Percentiles rank a stretch among this genome's conserved stretches.
Evolutionary conservation across 1,140 invertebrate species (phyloP).

Genomic region (Zaprionus nigranus): DNA sequence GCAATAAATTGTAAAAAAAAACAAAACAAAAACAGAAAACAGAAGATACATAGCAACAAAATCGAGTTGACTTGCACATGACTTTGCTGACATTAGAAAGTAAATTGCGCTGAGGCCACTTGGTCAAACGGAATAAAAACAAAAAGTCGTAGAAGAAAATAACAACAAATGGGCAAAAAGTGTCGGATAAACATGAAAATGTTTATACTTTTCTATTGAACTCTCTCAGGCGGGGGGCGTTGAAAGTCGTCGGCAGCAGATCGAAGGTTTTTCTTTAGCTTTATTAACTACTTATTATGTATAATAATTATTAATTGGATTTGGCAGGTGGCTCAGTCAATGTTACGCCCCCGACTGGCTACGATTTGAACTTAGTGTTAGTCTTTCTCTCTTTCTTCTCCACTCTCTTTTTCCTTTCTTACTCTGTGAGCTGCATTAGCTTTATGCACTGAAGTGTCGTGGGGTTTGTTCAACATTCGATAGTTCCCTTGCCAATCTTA

Average conservation of each 20-base stretch:
- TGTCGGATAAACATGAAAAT: conserved; percentile 48
- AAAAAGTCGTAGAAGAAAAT: neutral
- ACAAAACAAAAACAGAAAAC: neutral
- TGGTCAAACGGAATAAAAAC: conserved; percentile 62
- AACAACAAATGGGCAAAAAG: conserved; percentile 47
- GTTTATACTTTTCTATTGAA: conserved; percentile 53
- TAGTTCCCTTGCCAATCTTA: conserved; percentile 24
- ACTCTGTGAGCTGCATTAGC: conserved; percentile 7
- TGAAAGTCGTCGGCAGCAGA: conserved; percentile 46
- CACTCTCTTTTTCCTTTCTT: neutral
- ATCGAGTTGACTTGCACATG: conserved; percentile 74
- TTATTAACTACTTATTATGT: conserved; percentile 40
- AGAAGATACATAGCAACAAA: conserved; percentile 2
- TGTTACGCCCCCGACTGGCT: neutral
- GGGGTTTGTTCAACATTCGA: conserved; percentile 1
- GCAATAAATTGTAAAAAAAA: conserved; percentile 20
- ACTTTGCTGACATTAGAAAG: conserved; percentile 82
- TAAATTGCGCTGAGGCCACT: conserved; percentile 82
- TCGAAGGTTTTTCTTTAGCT: conserved; percentile 32
- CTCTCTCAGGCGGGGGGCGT: conserved; percentile 22
- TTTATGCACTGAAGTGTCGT: conserved; percentile 15
- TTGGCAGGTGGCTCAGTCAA: conserved; percentile 18
- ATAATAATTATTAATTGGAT: conserved; percentile 52
- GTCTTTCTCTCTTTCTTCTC: neutral
- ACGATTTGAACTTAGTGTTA: neutral